Conservation (phyloP, 2,113 vertebrate genomes). For the Antennarius striatus region DNA sequence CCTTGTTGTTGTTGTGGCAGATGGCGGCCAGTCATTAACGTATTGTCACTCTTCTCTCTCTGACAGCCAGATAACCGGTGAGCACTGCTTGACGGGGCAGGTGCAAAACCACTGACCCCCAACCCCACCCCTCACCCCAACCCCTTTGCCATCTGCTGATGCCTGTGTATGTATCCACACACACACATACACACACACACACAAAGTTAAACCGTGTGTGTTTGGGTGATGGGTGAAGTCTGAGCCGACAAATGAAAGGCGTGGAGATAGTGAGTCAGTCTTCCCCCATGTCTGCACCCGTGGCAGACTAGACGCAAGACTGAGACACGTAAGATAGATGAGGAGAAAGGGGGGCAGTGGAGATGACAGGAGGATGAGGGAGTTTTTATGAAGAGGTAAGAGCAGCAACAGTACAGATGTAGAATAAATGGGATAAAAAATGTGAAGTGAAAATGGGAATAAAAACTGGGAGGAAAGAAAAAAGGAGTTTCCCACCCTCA, state of each 20-base stretch:
- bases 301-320: background rate
- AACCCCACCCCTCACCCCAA: slow-evolving; percentile 61
- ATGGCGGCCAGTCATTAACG: slow-evolving; percentile 85
- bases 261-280: slow-evolving; percentile 49
- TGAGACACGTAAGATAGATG: slow-evolving; percentile 8
- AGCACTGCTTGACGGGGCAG: slow-evolving; percentile 81
- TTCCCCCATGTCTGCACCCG: slow-evolving; percentile 26
- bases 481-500: slow-evolving; percentile 11
- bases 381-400: no score
- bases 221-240: background rate
- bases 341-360: slow-evolving; percentile 4
- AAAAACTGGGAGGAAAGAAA: slow-evolving; percentile 9
- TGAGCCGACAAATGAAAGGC: slow-evolving; percentile 48
- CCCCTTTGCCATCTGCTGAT: slow-evolving; percentile 72
- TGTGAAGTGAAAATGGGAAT: background rate
- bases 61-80: slow-evolving; percentile 80
- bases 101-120: slow-evolving; percentile 81
- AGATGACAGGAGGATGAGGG: background rate
- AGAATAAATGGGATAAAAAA: background rate
- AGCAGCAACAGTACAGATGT: no score
- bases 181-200: slow-evolving; percentile 32
- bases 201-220: slow-evolving; percentile 29
- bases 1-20: slow-evolving; percentile 79
- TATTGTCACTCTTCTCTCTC: slow-evolving; percentile 83
- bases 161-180: slow-evolving; percentile 40